Percentiles rank a stretch among this genome's conserved stretches.
These are phyloP conservation scores for Drosophila falleni DNA, from an alignment of 2,888 invertebrate species.

Conservation along the genomic window DNA sequence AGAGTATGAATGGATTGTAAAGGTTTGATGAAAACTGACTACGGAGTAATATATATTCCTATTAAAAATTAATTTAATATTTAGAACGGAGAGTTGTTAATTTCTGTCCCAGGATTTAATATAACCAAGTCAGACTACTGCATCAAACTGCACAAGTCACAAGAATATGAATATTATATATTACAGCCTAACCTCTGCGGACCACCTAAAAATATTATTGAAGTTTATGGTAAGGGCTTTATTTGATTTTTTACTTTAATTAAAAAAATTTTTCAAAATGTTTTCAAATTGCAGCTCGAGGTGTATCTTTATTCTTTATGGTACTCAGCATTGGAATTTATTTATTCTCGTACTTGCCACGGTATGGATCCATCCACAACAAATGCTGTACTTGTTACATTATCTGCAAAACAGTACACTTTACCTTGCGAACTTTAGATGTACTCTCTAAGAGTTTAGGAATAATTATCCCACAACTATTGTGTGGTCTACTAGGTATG, in stretches of 20 bases:
- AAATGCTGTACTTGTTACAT: slow-evolving; percentile 19
- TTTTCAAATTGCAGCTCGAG: neutral
- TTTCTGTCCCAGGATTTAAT: slow-evolving; percentile 1
- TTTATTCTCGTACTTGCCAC: slow-evolving; percentile 11
- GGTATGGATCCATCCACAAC: slow-evolving; percentile 7
- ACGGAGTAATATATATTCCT: too few species aligned
- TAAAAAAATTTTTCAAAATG: neutral
- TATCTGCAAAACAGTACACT: slow-evolving; percentile 12
- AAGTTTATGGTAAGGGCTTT: neutral
- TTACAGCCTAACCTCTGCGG: slow-evolving; percentile 4
- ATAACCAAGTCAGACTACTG: slow-evolving; percentile 3
- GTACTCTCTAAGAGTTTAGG: neutral
- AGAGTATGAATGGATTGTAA: neutral
- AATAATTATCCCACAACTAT: neutral
- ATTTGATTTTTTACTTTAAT: too few species aligned
- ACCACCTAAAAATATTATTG: neutral
- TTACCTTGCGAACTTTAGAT: slow-evolving; percentile 8
- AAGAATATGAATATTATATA: neutral
- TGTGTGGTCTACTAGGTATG: slow-evolving; percentile 9
- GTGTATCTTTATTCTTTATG: slow-evolving; percentile 14
- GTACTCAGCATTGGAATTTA: slow-evolving; percentile 1
- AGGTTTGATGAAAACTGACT: neutral
- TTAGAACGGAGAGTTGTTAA: neutral
- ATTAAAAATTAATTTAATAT: neutral
- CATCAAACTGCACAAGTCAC: neutral